These are phyloP conservation scores for Rhinopithecus roxellana DNA, from an alignment of 2,113 vertebrate species.

Conservation along the genomic window DNA sequence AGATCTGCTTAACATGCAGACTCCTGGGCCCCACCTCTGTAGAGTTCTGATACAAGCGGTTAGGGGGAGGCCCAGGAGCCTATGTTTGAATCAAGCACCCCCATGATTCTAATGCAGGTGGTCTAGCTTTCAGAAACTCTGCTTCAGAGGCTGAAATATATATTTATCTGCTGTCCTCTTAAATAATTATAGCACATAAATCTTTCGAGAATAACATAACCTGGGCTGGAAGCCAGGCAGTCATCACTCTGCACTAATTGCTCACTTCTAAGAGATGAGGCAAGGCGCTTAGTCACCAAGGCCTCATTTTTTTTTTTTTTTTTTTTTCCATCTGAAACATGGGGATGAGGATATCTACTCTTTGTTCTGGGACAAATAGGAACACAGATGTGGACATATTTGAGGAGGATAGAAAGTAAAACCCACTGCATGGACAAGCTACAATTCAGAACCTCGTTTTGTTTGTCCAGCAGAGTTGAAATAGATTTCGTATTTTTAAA, in stretches of 20 bases:
- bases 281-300: slow-evolving; percentile 1
- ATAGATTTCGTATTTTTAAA: neutral
- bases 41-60: neutral
- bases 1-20: neutral
- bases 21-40: neutral
- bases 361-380: neutral
- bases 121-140: neutral
- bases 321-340: neutral
- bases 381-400: neutral
- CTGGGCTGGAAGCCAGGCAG: slow-evolving; percentile 45
- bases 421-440: neutral
- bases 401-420: neutral
- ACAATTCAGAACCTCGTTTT: neutral
- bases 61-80: neutral
- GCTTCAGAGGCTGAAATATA: neutral
- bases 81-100: neutral
- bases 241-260: neutral
- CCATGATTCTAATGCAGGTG: neutral
- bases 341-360: neutral
- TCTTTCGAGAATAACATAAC: neutral
- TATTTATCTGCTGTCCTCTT: slow-evolving; percentile 38
- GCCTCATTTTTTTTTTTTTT: neutral
- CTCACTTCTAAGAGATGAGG: neutral
- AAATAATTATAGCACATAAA: slow-evolving; percentile 14
- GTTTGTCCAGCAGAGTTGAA: neutral